Evolutionary conservation across 2,113 vertebrate species (phyloP).

Genomic region (Coreoperca whiteheadi): DNA sequence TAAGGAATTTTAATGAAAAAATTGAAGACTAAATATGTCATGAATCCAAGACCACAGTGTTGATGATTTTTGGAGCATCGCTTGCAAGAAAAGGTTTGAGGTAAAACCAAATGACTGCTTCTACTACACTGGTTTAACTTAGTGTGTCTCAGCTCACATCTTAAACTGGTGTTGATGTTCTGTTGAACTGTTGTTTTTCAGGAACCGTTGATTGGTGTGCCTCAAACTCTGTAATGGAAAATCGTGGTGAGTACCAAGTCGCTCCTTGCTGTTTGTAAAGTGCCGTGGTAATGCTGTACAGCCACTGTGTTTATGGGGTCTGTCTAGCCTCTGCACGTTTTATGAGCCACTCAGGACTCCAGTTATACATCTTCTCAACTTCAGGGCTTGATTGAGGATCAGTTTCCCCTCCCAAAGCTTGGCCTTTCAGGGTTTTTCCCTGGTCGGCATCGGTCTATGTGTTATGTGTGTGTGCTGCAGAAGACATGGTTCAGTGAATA

Average conservation of each 20-base stretch:
- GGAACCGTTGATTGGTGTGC: conserved; percentile 77
- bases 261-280: conserved; percentile 62
- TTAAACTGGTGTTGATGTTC: conserved; percentile 35
- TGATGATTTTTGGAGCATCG: background rate
- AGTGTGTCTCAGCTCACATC: conserved; percentile 13
- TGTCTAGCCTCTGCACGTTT: conserved; percentile 36
- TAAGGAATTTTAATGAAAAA: conserved; percentile 22
- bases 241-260: conserved; percentile 82
- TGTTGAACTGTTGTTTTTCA: conserved; percentile 67
- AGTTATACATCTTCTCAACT: conserved; percentile 38
- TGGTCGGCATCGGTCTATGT: background rate
- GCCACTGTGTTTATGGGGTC: conserved; percentile 62
- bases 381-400: background rate
- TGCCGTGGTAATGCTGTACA: conserved; percentile 62
- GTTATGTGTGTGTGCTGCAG: background rate
- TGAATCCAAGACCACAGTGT: background rate
- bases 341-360: conserved; percentile 52
- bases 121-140: background rate
- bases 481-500: background rate
- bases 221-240: conserved; percentile 87
- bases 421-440: conserved; percentile 14
- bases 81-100: background rate
- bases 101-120: background rate
- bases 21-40: conserved; percentile 8
- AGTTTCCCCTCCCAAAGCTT: conserved; percentile 10